Evolutionary conservation across 2,888 invertebrate species (phyloP).

Genomic region (Diarsia dahlii): DNA sequence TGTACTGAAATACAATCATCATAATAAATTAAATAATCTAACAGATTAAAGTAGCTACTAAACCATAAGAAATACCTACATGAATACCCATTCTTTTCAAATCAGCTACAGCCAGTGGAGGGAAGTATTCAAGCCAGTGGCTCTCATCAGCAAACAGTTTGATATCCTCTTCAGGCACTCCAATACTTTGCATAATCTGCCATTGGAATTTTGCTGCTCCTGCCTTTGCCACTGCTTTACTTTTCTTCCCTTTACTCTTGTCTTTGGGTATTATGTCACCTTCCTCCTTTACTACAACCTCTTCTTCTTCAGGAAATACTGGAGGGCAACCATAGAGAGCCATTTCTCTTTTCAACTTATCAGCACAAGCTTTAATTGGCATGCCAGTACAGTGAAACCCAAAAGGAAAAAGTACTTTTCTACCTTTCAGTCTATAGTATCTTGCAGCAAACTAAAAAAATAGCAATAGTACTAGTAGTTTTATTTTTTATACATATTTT

Average conservation of each 20-base stretch:
- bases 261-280: constrained; percentile 92
- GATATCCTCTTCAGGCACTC: constrained; percentile 97
- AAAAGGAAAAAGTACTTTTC: constrained; percentile 98
- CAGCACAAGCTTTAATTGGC: constrained; percentile 99
- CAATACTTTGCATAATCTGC: constrained; percentile 99
- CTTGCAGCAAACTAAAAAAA: constrained; percentile 95
- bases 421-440: constrained; percentile 97
- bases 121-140: constrained; percentile 99
- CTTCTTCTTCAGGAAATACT: constrained; percentile 93
- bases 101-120: constrained; percentile 96
- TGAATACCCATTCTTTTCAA: constrained; percentile 97
- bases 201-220: constrained; percentile 98
- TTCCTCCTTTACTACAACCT: constrained; percentile 86
- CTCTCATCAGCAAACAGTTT: constrained; percentile 96
- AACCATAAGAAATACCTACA: constrained; percentile 88
- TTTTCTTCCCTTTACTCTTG: constrained; percentile 96
- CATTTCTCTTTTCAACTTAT: constrained; percentile 98
- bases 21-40: neutral
- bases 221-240: constrained; percentile 98
- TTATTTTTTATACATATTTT: neutral
- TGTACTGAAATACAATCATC: neutral
- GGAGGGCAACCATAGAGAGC: constrained; percentile 98
- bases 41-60: neutral
- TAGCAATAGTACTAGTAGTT: neutral
- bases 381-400: constrained; percentile 99